Evolutionary conservation across 2,797 vertebrate genomes (phyloP).

Genomic region (Melanotaenia pygmaea): DNA sequence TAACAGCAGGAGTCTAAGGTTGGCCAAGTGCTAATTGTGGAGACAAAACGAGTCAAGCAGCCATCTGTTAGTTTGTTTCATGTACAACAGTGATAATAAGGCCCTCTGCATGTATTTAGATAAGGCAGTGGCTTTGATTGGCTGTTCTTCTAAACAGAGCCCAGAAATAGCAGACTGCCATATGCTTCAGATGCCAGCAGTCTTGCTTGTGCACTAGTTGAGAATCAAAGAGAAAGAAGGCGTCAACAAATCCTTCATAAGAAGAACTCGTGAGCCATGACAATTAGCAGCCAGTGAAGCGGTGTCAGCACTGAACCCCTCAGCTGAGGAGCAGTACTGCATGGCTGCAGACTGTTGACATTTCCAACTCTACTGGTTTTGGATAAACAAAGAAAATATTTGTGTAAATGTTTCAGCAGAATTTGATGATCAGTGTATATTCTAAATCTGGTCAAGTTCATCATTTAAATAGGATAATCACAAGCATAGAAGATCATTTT

Average conservation of each 20-base stretch:
- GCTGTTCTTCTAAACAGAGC: constrained; percentile 44
- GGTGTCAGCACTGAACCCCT: constrained; percentile 34
- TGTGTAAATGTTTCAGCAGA: not conserved
- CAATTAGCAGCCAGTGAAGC: constrained; percentile 43
- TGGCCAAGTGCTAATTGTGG: constrained; percentile 53
- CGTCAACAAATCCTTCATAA: constrained; percentile 49
- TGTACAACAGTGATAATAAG: constrained; percentile 55
- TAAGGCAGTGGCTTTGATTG: constrained; percentile 48
- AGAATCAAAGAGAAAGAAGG: constrained; percentile 35
- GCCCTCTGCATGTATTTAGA: constrained; percentile 54
- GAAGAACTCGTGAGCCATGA: constrained; percentile 7
- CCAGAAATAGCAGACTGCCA: constrained; percentile 48
- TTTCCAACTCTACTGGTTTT: not conserved
- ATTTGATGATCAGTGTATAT: not conserved
- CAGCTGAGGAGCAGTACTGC: constrained; percentile 3
- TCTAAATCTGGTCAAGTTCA: rapidly evolving
- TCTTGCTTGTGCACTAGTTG: constrained; percentile 9
- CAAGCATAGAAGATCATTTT: not conserved
- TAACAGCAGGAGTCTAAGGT: constrained; percentile 39
- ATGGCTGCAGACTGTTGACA: not conserved
- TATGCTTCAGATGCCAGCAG: constrained; percentile 47
- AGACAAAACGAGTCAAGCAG: constrained; percentile 59
- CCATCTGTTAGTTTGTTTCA: constrained; percentile 60
- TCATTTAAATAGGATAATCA: not conserved
- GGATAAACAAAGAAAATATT: no score